Percentiles rank a stretch among this genome's conserved stretches.
These are phyloP conservation scores for Lepus americanus DNA, from an alignment of 2,113 vertebrate genomes.

Conservation along the genomic window DNA sequence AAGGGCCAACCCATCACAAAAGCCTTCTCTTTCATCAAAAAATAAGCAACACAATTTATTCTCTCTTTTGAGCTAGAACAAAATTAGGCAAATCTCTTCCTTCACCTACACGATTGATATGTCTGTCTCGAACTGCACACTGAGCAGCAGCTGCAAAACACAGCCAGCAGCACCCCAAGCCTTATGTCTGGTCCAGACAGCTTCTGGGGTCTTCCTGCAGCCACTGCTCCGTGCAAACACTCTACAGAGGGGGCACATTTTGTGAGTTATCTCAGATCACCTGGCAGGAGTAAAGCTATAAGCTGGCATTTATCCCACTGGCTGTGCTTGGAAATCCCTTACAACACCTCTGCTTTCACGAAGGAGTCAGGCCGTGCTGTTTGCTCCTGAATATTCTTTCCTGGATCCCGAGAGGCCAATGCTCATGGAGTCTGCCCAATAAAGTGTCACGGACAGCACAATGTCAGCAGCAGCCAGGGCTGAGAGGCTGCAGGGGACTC, in stretches of 20 bases:
- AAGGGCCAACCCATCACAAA: slow-evolving; percentile 42
- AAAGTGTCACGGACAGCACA: slow-evolving; percentile 29
- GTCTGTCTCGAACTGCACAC: neutral
- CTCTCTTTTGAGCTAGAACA: slow-evolving; percentile 5
- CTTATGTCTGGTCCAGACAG: neutral
- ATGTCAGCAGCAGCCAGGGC: neutral
- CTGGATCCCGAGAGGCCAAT: slow-evolving; percentile 52
- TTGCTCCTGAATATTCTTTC: slow-evolving; percentile 55
- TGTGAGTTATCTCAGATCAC: slow-evolving; percentile 83
- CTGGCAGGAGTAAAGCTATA: slow-evolving; percentile 83
- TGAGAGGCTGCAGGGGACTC: slow-evolving; percentile 22
- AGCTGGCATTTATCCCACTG: slow-evolving; percentile 85
- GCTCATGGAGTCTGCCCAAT: neutral
- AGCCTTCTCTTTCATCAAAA: slow-evolving; percentile 51
- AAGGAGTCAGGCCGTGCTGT: neutral
- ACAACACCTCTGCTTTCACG: slow-evolving; percentile 70
- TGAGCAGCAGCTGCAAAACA: neutral
- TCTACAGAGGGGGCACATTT: slow-evolving; percentile 64
- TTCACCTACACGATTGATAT: neutral
- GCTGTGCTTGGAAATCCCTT: slow-evolving; percentile 83
- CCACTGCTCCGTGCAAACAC: neutral
- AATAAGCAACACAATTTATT: slow-evolving; percentile 22
- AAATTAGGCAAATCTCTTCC: slow-evolving; percentile 30
- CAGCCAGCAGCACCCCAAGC: neutral
- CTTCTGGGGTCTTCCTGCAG: neutral